Conservation (phyloP, 2,113 vertebrate species). For the Poeciliopsis prolifica region DNA sequence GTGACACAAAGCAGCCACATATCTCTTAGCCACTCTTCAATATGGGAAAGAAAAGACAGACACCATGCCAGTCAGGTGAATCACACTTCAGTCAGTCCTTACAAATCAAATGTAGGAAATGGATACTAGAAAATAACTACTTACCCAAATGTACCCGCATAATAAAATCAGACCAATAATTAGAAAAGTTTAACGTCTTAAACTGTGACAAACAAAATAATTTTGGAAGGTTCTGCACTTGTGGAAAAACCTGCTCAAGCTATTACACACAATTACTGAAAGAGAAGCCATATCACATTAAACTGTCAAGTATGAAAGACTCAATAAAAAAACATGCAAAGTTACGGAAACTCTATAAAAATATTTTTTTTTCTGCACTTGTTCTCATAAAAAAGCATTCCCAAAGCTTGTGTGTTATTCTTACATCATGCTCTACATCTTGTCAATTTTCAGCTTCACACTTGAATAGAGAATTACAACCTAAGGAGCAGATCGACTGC, state of each 20-base stretch:
- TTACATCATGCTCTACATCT: conserved; percentile 55
- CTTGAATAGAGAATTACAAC: conserved; percentile 58
- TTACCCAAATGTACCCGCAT: no score
- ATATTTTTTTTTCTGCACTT: no score
- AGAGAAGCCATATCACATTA: background rate
- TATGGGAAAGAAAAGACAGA: background rate
- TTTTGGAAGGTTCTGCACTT: background rate
- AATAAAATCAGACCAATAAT: no score
- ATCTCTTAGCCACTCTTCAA: background rate
- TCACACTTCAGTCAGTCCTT: background rate
- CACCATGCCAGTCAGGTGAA: background rate
- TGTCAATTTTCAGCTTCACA: conserved; percentile 54
- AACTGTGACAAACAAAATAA: no score
- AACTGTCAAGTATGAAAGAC: background rate
- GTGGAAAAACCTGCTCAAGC: background rate
- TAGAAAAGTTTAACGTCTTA: no score
- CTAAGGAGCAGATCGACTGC: conserved; percentile 59
- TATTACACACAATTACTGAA: background rate
- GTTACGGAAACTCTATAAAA: no score
- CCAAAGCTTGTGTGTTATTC: no score
- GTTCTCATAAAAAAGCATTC: no score
- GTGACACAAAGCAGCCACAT: background rate
- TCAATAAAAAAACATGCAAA: background rate
- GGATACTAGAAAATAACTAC: no score
- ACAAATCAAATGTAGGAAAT: no score